phyloP scores from a whole-genome alignment of 2,113 vertebrate genomes.

The Syrmaticus mikado region DNA sequence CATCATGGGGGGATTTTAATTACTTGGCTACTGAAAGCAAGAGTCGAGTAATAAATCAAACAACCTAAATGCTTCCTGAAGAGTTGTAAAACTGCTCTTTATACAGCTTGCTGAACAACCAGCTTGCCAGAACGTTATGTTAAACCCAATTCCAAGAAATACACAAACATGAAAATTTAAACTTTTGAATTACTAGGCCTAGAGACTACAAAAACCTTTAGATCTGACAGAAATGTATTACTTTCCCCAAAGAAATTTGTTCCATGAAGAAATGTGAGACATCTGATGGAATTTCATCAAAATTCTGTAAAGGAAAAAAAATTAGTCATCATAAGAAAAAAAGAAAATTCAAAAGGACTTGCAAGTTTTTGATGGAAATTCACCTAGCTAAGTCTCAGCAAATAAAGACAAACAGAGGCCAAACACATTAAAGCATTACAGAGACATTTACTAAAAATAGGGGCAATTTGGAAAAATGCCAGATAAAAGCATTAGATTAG shows the following conservation, averaged over 20 bases:
- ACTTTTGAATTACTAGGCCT: neutral
- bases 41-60: neutral
- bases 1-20: neutral
- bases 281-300: neutral
- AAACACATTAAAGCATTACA: neutral
- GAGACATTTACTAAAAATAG: conserved; percentile 12
- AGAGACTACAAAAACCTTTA: neutral
- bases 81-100: neutral
- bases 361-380: neutral
- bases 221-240: neutral
- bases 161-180: neutral
- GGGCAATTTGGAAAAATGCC: neutral
- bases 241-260: neutral
- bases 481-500: conserved; percentile 25
- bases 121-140: neutral
- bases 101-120: neutral
- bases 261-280: neutral
- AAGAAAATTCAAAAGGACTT: neutral
- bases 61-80: neutral
- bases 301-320: neutral
- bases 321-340: neutral
- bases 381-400: neutral
- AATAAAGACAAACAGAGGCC: neutral
- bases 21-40: neutral
- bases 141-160: neutral